Conservation (phyloP, 2,113 vertebrate genomes). For the Regulus satrapa region DNA sequence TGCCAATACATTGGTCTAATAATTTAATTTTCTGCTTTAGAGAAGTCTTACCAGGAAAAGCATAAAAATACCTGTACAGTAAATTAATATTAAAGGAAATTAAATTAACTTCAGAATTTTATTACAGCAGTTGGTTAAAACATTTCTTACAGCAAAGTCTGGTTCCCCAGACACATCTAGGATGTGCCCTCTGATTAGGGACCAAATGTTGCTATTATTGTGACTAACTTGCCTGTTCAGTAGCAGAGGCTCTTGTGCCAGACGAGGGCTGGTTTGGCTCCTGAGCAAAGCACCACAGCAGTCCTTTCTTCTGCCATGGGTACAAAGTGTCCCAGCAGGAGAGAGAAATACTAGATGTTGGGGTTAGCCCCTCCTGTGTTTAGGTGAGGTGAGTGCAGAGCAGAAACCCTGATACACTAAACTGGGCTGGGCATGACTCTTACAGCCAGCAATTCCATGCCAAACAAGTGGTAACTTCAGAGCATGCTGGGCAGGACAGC, state of each 20-base stretch:
- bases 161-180: neutral
- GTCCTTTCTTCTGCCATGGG: neutral
- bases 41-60: neutral
- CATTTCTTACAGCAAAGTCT: neutral
- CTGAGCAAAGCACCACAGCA: neutral
- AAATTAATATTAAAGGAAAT: neutral
- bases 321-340: neutral
- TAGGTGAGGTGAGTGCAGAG: neutral
- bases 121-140: neutral
- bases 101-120: neutral
- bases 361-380: neutral
- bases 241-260: neutral
- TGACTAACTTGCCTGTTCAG: neutral
- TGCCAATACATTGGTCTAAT: neutral
- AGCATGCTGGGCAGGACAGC: neutral
- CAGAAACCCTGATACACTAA: neutral
- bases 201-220: neutral
- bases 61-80: neutral
- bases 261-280: neutral
- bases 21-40: neutral
- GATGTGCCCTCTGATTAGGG: neutral
- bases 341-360: rapidly evolving
- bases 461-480: neutral
- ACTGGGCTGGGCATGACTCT: neutral
- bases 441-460: neutral